Evolutionary conservation across 2,888 invertebrate genomes (phyloP).

Genomic region (Euplexia lucipara): DNA sequence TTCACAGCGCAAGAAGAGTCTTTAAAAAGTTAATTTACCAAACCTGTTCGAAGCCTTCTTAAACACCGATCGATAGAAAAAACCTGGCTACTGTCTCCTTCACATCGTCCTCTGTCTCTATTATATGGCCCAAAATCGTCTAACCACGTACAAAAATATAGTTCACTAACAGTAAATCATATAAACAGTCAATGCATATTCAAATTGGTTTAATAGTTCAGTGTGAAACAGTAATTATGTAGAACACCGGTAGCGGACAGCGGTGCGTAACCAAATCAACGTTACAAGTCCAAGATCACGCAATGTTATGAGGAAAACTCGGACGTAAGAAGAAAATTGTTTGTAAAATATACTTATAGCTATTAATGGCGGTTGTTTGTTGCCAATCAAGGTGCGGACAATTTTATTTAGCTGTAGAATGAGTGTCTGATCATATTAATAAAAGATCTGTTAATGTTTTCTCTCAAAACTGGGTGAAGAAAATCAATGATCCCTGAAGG

Average conservation of each 20-base stretch:
- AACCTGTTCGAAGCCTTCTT: too few species aligned
- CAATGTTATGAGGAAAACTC: slow-evolving; percentile 36
- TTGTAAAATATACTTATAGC: background rate
- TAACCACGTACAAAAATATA: background rate
- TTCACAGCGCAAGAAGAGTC: too few species aligned
- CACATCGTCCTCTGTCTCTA: background rate
- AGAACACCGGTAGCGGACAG: slow-evolving; percentile 54
- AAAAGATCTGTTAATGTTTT: background rate
- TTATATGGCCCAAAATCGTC: background rate
- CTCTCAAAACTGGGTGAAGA: too few species aligned
- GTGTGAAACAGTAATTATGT: slow-evolving; percentile 40
- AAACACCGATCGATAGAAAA: background rate
- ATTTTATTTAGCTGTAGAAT: background rate
- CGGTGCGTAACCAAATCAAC: slow-evolving; percentile 30
- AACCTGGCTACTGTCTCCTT: background rate
- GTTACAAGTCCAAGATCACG: slow-evolving; percentile 62
- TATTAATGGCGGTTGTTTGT: background rate
- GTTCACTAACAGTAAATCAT: slow-evolving; percentile 15
- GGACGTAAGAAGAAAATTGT: slow-evolving; percentile 28
- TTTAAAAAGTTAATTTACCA: too few species aligned
- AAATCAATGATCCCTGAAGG: background rate
- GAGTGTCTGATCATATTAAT: background rate
- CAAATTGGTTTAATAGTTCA: slow-evolving; percentile 44
- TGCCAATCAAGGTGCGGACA: background rate
- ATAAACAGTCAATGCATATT: slow-evolving; percentile 44